phyloP scores from a whole-genome alignment of 1,140 invertebrate genomes.

The Ctenoplectra terminalis region DNA sequence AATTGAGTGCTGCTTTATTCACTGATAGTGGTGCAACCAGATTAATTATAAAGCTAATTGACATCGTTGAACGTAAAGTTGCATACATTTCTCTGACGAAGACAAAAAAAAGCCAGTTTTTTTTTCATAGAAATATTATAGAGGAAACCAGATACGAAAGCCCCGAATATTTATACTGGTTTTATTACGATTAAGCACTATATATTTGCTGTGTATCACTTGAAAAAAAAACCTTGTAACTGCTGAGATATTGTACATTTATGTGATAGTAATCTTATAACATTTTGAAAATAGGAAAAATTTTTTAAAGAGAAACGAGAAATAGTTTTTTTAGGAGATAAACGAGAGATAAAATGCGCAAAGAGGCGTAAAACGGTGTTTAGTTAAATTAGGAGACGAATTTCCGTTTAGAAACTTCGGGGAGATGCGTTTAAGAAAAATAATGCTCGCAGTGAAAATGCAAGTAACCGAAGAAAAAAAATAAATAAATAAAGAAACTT shows the following conservation, averaged over 20 bases:
- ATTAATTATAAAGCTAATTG: not conserved
- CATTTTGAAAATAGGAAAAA: not conserved
- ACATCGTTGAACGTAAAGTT: not conserved
- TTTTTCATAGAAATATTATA: not conserved
- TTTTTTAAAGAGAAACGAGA: conserved; percentile 8
- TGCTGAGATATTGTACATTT: not conserved
- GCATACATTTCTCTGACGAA: too few relatives aligned
- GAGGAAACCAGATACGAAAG: not conserved
- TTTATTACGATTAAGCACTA: conserved; percentile 12
- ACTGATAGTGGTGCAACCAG: not conserved
- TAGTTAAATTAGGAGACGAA: not conserved
- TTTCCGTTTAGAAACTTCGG: not conserved
- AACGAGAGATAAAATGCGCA: too few relatives aligned
- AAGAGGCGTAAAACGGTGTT: not conserved
- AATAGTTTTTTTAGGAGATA: conserved; percentile 18
- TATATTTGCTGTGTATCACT: not conserved
- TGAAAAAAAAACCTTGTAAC: not conserved
- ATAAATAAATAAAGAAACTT: not conserved
- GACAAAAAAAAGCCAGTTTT: not conserved
- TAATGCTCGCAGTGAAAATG: not conserved
- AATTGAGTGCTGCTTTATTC: not conserved
- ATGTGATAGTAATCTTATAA: not conserved
- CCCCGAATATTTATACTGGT: conserved; percentile 10
- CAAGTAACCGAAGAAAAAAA: not conserved
- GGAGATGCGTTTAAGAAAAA: not conserved